Percentiles rank a stretch among this genome's conserved stretches.
Conservation (phyloP, 1,140 invertebrate genomes). For the Saccostrea glomerata region DNA sequence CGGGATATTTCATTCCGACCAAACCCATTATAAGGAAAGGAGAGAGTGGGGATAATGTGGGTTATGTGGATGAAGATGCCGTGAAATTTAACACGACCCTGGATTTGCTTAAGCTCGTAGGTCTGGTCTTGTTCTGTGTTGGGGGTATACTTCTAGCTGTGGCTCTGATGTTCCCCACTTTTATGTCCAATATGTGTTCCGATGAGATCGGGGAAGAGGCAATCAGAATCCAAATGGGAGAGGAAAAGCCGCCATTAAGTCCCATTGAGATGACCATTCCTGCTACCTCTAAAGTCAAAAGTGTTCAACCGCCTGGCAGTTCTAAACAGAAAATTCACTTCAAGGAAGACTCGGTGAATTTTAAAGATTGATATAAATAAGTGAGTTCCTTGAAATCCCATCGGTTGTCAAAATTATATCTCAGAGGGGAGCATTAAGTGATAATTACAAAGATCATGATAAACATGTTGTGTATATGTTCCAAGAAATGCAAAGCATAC, state of each 20-base stretch:
- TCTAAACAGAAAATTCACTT: constrained; percentile 49
- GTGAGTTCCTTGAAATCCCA: background rate
- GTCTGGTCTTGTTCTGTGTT: constrained; percentile 80
- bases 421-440: background rate
- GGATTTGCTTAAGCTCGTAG: constrained; percentile 81
- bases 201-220: constrained; percentile 70
- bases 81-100: constrained; percentile 81
- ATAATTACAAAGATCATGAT: background rate
- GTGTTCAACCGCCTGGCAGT: constrained; percentile 72
- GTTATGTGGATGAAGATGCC: constrained; percentile 80
- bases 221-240: constrained; percentile 61
- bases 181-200: constrained; percentile 78
- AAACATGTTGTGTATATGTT: background rate
- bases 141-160: constrained; percentile 80
- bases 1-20: constrained; percentile 81
- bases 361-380: background rate
- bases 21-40: constrained; percentile 78
- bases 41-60: constrained; percentile 75
- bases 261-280: constrained; percentile 74
- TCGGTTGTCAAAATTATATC: background rate
- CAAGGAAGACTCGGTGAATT: constrained; percentile 9
- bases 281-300: constrained; percentile 70
- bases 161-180: constrained; percentile 80
- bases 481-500: background rate
- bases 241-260: constrained; percentile 67